Evolutionary conservation across 2,888 invertebrate species (phyloP).

Genomic region (Bellardia pandia): DNA sequence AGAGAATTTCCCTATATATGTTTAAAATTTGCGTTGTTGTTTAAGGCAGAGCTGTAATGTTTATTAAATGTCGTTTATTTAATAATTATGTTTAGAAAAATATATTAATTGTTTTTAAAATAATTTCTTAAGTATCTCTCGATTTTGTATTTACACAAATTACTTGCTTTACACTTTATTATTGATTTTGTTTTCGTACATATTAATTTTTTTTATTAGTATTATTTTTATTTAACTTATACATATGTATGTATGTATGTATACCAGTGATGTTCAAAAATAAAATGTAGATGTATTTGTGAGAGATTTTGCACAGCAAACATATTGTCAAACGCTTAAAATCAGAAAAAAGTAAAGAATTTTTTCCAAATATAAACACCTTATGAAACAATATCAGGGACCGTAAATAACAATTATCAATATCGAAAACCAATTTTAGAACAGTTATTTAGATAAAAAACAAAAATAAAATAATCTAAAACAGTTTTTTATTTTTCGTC

Average conservation of each 20-base stretch:
- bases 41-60: constrained; percentile 61
- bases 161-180: background rate
- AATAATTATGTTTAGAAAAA: constrained; percentile 9
- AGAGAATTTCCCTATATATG: constrained; percentile 23
- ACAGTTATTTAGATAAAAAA: no score
- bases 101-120: constrained; percentile 14
- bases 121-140: constrained; percentile 54
- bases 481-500: no score
- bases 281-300: no score
- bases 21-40: constrained; percentile 29
- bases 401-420: no score
- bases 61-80: constrained; percentile 57
- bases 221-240: background rate
- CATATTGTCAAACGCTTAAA: no score
- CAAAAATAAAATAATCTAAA: no score
- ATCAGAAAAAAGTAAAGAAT: no score
- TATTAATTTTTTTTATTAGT: background rate
- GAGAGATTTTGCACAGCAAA: no score
- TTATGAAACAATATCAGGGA: no score
- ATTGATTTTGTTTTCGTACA: constrained; percentile 20
- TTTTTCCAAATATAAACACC: no score
- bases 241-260: background rate
- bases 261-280: no score
- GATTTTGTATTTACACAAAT: constrained; percentile 37
- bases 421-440: no score